These are phyloP conservation scores for Apolygus lucorum DNA, from an alignment of 1,140 invertebrate genomes.

Conservation along the genomic window DNA sequence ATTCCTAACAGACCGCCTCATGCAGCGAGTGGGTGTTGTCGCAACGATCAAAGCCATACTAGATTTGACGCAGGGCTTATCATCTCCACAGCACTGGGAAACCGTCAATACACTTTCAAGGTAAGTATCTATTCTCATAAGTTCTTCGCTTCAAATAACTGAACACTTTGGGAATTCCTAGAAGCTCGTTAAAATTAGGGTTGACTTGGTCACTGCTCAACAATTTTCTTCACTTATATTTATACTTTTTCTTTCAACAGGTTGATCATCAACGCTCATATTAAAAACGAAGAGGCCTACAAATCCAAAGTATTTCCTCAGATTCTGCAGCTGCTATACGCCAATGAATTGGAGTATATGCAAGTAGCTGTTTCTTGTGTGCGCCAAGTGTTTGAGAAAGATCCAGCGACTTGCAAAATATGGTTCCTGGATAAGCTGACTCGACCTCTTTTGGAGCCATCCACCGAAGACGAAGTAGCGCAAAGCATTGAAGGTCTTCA, in stretches of 20 bases:
- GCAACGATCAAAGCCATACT: constrained; percentile 36
- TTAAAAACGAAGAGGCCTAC: background rate
- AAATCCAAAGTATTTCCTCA: constrained; percentile 35
- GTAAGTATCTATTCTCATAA: background rate
- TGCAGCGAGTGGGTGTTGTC: constrained; percentile 34
- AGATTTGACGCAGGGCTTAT: constrained; percentile 32
- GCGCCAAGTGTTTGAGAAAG: constrained; percentile 17
- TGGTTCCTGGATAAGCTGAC: constrained; percentile 22
- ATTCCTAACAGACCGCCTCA: constrained; percentile 19
- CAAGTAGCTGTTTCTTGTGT: constrained; percentile 28
- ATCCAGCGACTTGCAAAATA: constrained; percentile 12
- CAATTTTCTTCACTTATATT: background rate
- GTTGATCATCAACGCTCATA: background rate
- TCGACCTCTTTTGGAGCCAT: constrained; percentile 27
- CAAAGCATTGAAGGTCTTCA: constrained; percentile 39
- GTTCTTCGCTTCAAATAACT: too few relatives aligned
- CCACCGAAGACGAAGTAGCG: constrained; percentile 37
- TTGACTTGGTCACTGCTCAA: too few relatives aligned
- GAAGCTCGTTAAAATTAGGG: too few relatives aligned
- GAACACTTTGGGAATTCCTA: too few relatives aligned
- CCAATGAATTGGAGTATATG: constrained; percentile 26
- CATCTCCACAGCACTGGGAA: constrained; percentile 28
- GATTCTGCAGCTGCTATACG: constrained; percentile 35
- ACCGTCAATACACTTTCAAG: constrained; percentile 32
- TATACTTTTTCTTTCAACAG: background rate